These are phyloP conservation scores for Buceros bicornis DNA, from an alignment of 2,797 vertebrate species.

Conservation along the genomic window DNA sequence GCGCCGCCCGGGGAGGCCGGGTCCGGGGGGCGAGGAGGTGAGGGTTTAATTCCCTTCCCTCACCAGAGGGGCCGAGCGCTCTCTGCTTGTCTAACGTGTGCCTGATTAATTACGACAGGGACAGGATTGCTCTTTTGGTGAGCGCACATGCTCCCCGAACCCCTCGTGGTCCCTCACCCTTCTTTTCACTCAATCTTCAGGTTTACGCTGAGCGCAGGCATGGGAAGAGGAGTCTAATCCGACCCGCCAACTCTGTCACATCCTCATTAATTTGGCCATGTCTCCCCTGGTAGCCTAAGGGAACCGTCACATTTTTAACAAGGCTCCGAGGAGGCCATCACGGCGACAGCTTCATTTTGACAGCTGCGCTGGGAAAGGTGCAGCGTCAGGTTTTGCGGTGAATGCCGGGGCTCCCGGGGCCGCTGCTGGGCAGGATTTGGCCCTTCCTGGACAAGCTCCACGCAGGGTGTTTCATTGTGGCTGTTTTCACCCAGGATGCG, in stretches of 20 bases:
- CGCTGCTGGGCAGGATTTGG: not conserved
- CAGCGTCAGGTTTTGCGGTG: conserved; percentile 21
- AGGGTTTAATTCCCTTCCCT: not conserved
- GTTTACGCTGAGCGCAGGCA: not conserved
- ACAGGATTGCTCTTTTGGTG: conserved; percentile 73
- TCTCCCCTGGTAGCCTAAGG: conserved; percentile 54
- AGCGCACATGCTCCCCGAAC: not conserved
- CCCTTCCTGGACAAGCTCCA: accelerated
- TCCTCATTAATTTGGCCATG: conserved; percentile 66
- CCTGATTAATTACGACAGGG: conserved; percentile 61
- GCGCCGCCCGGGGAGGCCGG: not conserved
- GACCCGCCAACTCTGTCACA: conserved; percentile 7
- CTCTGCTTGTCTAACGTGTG: not conserved
- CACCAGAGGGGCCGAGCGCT: not conserved
- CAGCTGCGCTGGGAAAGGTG: conserved; percentile 54
- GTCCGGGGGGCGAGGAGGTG: not conserved
- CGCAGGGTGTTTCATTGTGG: accelerated
- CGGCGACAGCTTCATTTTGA: conserved; percentile 26
- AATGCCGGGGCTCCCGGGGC: not conserved
- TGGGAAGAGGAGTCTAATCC: conserved; percentile 7
- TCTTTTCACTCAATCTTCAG: not conserved
- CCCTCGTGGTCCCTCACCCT: not conserved
- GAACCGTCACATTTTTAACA: conserved; percentile 57
- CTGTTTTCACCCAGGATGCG: accelerated
- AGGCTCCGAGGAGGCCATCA: conserved; percentile 2